phyloP scores from a whole-genome alignment of 2,797 vertebrate species.

The Neosilurus mollespiculum region DNA sequence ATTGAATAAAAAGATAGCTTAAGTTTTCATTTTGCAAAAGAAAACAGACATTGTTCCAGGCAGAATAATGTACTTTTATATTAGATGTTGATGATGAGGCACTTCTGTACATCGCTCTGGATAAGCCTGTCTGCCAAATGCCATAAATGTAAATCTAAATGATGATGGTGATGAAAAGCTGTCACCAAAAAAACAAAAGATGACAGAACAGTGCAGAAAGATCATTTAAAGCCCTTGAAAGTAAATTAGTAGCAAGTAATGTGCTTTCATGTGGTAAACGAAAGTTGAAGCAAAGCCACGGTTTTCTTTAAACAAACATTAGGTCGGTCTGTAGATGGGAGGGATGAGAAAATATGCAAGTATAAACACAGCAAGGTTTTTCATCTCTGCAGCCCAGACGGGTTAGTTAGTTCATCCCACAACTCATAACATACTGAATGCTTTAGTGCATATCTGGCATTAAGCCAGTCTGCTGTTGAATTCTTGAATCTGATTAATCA shows the following conservation, averaged over 20 bases:
- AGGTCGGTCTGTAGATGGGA: conserved; percentile 56
- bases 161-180: conserved; percentile 67
- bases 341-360: conserved; percentile 67
- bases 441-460: background rate
- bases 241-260: conserved; percentile 78
- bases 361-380: conserved; percentile 1
- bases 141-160: background rate
- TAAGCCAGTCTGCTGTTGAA: background rate
- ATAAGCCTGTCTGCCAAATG: background rate
- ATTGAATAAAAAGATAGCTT: background rate
- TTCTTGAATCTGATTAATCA: background rate
- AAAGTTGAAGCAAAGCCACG: conserved; percentile 73
- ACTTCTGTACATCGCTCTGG: background rate
- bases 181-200: conserved; percentile 64
- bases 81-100: conserved; percentile 60
- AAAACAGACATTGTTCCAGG: background rate
- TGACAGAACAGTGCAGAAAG: conserved; percentile 66
- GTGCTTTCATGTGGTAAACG: conserved; percentile 80
- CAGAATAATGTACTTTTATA: conserved; percentile 53
- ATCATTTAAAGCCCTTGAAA: conserved; percentile 72
- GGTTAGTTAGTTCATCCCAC: background rate
- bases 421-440: conserved; percentile 44
- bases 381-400: background rate
- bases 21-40: background rate
- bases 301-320: conserved; percentile 73